phyloP scores from a whole-genome alignment of 2,113 vertebrate genomes.

The Garra rufa region DNA sequence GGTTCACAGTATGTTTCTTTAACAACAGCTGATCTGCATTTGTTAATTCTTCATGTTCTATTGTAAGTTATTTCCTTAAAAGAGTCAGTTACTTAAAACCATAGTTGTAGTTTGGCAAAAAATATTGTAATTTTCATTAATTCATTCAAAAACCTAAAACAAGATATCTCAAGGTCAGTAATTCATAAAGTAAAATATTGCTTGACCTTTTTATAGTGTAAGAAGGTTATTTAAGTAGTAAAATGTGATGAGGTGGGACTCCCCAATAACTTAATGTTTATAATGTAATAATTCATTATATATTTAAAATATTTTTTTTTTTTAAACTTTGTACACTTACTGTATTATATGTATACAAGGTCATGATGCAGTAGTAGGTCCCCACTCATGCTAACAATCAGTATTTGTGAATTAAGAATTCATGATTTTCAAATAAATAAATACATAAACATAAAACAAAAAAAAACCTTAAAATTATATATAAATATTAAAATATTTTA shows the following conservation, averaged over 20 bases:
- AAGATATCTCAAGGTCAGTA: not conserved
- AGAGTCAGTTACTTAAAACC: not conserved
- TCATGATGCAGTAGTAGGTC: no score
- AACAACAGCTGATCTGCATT: slow-evolving; percentile 14
- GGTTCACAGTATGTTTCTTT: not conserved
- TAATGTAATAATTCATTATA: not conserved
- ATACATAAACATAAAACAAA: no score
- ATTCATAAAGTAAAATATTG: not conserved
- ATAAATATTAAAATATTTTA: no score
- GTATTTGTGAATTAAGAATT: no score
- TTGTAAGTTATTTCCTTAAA: not conserved
- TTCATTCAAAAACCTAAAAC: not conserved
- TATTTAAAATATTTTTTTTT: no score
- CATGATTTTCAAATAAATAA: no score
- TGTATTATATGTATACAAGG: not conserved
- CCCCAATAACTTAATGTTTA: not conserved
- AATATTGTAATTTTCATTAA: no score
- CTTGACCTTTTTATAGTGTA: not conserved
- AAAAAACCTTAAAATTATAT: no score
- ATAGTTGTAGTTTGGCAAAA: not conserved
- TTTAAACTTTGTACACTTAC: not conserved
- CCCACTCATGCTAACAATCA: no score
- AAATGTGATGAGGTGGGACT: no score
- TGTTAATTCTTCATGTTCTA: not conserved
- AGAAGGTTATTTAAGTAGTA: not conserved